Evolutionary conservation across 2,888 invertebrate species (phyloP), one percentile per base, ranked within the genome.

Genomic region (Meiosimyza decipiens): DNA sequence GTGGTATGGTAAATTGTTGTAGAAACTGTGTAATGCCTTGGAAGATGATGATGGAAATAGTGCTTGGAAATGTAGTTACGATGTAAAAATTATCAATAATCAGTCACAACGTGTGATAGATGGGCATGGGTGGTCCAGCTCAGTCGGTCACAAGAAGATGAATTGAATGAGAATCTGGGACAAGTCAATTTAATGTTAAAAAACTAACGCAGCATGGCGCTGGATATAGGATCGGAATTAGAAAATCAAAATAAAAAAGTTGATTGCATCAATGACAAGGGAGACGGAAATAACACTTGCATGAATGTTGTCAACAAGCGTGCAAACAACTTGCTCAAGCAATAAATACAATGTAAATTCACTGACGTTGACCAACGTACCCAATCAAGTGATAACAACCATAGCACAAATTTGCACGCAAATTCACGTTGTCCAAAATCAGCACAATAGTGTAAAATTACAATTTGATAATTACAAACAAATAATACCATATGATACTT

Each of bases 121-220:
- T 76, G 2, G 84, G 83, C 1, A 82, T 82, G 79, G 84, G 84
- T 1, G 83, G 78, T 52, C 82, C 82, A 6, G 79, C 84, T 0
- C 84, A 84, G 94, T 81, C 84, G 84, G 84, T 12, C 98, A 6
- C 93, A 99, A 75, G 99, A 99, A 87, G 95, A 94, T 80, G 99
- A 99, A 88, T 99, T 99, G 99, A 99, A 99, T 87, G 96, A 99
- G 76, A 99, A 99, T 89, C 93, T 99, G 91, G 95, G 95, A 11
- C 97, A 98, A 86, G 98, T 99, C 78, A 95, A 95, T 88, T 96
- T 96, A 64, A 98, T 99, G 97, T 94, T 99, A 83, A 97, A 98
- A 68, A 99, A 99, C 88, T 90, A 99, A 83, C 94, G 98, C 85
- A 99, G 99, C 89, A 99, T 99, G 99, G 99, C 99, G 70, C 92